A percentile compares a stretch with the other conserved stretches of the same genome.
These are phyloP conservation scores for Drosophila eohydei DNA, from an alignment of 2,888 invertebrate genomes.

Conservation along the genomic window DNA sequence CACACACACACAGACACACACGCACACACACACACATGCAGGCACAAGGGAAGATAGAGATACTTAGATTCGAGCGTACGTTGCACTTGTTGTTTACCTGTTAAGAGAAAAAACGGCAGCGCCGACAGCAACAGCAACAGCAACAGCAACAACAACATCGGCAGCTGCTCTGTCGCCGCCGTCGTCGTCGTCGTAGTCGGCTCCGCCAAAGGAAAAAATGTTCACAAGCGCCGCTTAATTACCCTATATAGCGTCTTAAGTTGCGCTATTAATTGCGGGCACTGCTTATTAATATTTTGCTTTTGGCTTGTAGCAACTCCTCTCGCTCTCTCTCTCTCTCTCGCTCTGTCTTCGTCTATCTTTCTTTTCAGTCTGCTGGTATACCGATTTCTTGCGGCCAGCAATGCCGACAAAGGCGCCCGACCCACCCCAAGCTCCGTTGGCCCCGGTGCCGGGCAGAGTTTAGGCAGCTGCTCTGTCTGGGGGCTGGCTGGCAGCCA, in stretches of 20 bases:
- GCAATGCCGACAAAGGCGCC: conserved; percentile 74
- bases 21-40: background rate
- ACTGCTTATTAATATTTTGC: conserved; percentile 79
- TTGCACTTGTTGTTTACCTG: conserved; percentile 80
- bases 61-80: conserved; percentile 62
- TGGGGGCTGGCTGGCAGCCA: conserved; percentile 77
- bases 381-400: conserved; percentile 47
- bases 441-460: conserved; percentile 7
- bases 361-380: conserved; percentile 16
- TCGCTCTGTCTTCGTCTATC: background rate
- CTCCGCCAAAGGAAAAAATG: conserved; percentile 75
- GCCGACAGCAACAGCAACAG: conserved; percentile 41
- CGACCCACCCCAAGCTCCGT: conserved; percentile 19
- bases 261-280: conserved; percentile 82
- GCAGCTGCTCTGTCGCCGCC: conserved; percentile 33
- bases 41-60: conserved; percentile 39
- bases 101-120: conserved; percentile 58
- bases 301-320: conserved; percentile 54
- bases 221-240: conserved; percentile 80
- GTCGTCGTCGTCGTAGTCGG: conserved; percentile 54
- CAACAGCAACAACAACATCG: conserved; percentile 18
- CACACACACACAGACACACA: conserved; percentile 4
- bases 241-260: conserved; percentile 82
- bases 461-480: conserved; percentile 53
- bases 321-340: background rate